A percentile compares a stretch with the other conserved stretches of the same genome.
These are phyloP conservation scores for Hafferia zeledoni DNA, from an alignment of 2,797 vertebrate genomes.

Conservation along the genomic window DNA sequence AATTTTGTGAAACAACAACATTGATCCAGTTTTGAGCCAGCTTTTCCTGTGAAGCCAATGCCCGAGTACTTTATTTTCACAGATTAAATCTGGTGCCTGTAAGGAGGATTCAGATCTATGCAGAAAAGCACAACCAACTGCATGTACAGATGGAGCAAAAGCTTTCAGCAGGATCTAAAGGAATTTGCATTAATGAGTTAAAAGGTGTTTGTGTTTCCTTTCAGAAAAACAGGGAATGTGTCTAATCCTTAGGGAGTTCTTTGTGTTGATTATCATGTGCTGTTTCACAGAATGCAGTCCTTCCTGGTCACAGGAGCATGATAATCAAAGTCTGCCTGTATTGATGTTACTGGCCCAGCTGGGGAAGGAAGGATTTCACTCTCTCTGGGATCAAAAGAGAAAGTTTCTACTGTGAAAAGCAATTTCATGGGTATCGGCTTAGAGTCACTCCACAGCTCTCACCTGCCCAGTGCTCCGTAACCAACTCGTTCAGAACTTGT, in stretches of 20 bases:
- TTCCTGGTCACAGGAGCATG: neutral
- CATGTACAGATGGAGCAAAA: neutral
- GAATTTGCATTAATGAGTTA: neutral
- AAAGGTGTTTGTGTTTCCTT: neutral
- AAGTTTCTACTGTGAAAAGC: neutral
- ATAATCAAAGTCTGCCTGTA: neutral
- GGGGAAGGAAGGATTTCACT: neutral
- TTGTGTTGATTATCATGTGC: neutral
- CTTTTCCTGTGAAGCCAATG: neutral
- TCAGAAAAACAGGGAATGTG: neutral
- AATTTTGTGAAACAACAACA: conserved; percentile 24
- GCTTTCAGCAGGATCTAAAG: neutral
- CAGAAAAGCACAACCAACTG: neutral
- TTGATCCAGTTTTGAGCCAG: neutral
- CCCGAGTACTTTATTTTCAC: neutral
- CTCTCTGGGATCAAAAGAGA: neutral
- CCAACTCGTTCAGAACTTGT: neutral
- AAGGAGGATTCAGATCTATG: neutral
- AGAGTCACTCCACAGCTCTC: neutral
- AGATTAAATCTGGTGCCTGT: neutral
- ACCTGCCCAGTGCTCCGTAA: neutral
- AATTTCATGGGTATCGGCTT: neutral
- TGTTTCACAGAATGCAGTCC: neutral
- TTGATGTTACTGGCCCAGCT: neutral
- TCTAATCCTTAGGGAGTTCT: neutral